Evolutionary conservation across 2,888 invertebrate species (phyloP).

Genomic region (Epinotia demarniana): DNA sequence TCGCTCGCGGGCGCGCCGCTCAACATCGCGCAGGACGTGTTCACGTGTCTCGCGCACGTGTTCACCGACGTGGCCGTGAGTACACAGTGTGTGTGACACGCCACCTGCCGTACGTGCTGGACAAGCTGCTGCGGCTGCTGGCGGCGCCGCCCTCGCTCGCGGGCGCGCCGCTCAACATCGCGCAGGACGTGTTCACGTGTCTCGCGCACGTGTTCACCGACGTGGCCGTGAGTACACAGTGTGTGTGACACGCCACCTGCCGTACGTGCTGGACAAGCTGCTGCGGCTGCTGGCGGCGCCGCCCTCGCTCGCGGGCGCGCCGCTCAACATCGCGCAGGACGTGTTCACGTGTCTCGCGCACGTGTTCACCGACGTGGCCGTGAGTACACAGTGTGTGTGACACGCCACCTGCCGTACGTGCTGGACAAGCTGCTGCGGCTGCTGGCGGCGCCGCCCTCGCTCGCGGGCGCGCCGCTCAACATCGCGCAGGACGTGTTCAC

Average conservation of each 20-base stretch:
- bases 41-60: constrained; percentile 94
- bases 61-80: constrained; percentile 92
- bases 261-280: constrained; percentile 91
- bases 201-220: constrained; percentile 93
- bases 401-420: constrained; percentile 91
- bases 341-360: constrained; percentile 96
- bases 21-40: constrained; percentile 87
- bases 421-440: constrained; percentile 87
- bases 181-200: constrained; percentile 95
- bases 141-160: constrained; percentile 91
- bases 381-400: constrained; percentile 64
- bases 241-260: constrained; percentile 86
- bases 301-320: constrained; percentile 7
- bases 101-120: constrained; percentile 91
- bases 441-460: constrained; percentile 92
- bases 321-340: constrained; percentile 78
- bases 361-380: constrained; percentile 92
- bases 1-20: constrained; percentile 8
- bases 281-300: background rate
- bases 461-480: constrained; percentile 89
- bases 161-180: constrained; percentile 90
- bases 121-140: constrained; percentile 86
- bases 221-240: constrained; percentile 85
- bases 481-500: constrained; percentile 95
- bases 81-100: constrained; percentile 66